These are phyloP conservation scores for Nebria salina DNA, from an alignment of 2,888 invertebrate genomes.

Conservation along the genomic window DNA sequence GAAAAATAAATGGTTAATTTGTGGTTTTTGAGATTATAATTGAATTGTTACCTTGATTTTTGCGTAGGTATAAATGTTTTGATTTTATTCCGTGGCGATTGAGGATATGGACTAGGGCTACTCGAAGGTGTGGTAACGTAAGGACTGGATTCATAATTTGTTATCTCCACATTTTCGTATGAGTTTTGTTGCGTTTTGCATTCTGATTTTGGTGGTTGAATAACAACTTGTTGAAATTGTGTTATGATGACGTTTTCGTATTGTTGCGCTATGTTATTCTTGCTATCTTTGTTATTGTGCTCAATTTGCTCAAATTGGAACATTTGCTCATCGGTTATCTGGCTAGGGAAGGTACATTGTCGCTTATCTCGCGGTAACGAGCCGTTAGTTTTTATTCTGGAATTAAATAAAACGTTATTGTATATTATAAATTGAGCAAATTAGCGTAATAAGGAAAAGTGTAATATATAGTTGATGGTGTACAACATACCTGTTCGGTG, in stretches of 20 bases:
- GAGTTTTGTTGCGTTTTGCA: conserved; percentile 52
- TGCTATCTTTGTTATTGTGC: conserved; percentile 54
- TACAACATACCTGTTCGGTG: conserved; percentile 63
- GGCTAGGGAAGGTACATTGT: conserved; percentile 60
- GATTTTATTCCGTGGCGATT: conserved; percentile 70
- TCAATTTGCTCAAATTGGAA: conserved; percentile 56
- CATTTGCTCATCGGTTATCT: conserved; percentile 54
- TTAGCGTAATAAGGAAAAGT: too few species aligned
- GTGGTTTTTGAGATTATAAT: neutral
- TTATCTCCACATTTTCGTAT: conserved; percentile 59
- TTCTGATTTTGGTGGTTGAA: conserved; percentile 48
- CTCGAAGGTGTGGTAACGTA: conserved; percentile 65
- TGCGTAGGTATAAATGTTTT: conserved; percentile 65
- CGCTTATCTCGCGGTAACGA: conserved; percentile 80
- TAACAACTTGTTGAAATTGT: conserved; percentile 65
- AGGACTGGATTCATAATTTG: conserved; percentile 59
- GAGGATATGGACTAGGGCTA: conserved; percentile 61
- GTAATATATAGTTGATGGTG: too few species aligned
- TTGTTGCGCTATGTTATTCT: conserved; percentile 54
- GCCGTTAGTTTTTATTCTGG: conserved; percentile 89
- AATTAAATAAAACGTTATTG: conserved; percentile 51
- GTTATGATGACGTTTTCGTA: conserved; percentile 54
- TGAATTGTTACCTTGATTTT: conserved; percentile 56
- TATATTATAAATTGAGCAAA: too few species aligned
- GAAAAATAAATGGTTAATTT: conserved; percentile 43